phyloP scores from a whole-genome alignment of 2,797 vertebrate species.

The Loris lydekkerianus region DNA sequence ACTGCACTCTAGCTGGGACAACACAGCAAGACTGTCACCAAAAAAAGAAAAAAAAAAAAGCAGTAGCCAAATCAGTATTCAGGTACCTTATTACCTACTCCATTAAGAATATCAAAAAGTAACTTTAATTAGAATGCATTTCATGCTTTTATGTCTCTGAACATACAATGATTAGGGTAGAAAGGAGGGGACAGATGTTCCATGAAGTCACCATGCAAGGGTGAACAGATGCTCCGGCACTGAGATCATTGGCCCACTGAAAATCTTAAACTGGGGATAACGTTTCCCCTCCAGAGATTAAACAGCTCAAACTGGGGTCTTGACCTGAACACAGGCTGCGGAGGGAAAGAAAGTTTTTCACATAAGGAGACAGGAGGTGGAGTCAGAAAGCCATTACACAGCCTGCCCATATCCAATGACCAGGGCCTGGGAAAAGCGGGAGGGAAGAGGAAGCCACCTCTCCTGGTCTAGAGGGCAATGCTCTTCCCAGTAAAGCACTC shows the following conservation, averaged over 20 bases:
- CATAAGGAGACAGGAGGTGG: neutral
- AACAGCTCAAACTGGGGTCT: neutral
- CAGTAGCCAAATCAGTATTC: neutral
- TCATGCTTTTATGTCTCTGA: neutral
- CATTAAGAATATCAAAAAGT: neutral
- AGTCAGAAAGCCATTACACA: neutral
- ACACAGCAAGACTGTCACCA: neutral
- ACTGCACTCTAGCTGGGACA: neutral
- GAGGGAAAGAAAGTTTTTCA: neutral
- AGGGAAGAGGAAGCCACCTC: neutral
- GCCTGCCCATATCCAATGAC: accelerated
- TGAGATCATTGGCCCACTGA: neutral
- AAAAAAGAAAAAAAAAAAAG: neutral
- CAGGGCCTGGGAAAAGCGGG: neutral
- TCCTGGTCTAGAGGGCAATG: neutral
- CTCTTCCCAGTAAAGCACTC: neutral
- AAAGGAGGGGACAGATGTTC: neutral
- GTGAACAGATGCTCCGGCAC: neutral
- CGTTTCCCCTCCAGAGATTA: neutral
- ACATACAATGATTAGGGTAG: too few species aligned
- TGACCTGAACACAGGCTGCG: neutral
- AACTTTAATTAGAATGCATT: neutral
- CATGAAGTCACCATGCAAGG: neutral
- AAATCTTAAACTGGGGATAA: neutral
- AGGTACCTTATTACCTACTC: neutral